Evolutionary conservation across 2,888 invertebrate genomes (phyloP).

Genomic region (Tetanocera ferruginea): DNA sequence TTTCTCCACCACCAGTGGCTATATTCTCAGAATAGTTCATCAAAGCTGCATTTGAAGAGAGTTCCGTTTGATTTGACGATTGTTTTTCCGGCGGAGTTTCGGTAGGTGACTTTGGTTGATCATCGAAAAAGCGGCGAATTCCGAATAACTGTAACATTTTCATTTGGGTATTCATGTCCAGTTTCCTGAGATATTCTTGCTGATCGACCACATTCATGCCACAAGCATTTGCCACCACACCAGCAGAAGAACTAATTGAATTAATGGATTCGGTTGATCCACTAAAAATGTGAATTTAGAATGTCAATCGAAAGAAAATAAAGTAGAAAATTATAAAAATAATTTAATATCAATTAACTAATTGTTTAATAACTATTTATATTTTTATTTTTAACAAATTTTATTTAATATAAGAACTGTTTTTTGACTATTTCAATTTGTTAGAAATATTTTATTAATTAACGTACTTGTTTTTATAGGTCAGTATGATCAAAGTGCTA

Average conservation of each 20-base stretch:
- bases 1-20: conserved; percentile 41
- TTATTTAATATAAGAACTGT: neutral
- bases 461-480: no score
- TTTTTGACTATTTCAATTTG: no score
- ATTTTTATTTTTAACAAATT: neutral
- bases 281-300: conserved; percentile 12
- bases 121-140: conserved; percentile 66
- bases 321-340: no score
- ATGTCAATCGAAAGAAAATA: no score
- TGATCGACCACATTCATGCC: conserved; percentile 53
- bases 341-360: no score
- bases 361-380: no score
- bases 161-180: conserved; percentile 56
- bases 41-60: conserved; percentile 7
- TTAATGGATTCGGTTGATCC: conserved; percentile 56
- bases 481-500: no score
- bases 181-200: conserved; percentile 55
- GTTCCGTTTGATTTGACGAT: conserved; percentile 24
- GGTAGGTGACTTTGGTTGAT: conserved; percentile 70
- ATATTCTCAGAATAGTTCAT: conserved; percentile 43
- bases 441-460: no score
- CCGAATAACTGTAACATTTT: conserved; percentile 66
- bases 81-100: conserved; percentile 65
- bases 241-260: conserved; percentile 51
- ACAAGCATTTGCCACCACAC: conserved; percentile 50